Evolutionary conservation across 2,888 invertebrate genomes (phyloP).

Genomic region (Agrotis puta): DNA sequence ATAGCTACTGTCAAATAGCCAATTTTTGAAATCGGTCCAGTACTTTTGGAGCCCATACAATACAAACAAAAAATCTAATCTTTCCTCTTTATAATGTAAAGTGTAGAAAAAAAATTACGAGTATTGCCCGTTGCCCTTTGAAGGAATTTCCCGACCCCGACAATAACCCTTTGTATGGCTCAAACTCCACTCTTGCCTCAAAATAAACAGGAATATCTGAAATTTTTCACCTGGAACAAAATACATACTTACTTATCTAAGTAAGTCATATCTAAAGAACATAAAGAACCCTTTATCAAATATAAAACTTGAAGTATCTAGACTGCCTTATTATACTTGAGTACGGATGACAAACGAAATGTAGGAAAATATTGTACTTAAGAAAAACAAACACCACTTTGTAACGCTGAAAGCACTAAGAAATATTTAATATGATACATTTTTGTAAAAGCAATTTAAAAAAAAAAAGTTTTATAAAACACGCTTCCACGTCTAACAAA

Average conservation of each 20-base stretch:
- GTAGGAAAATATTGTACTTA: conserved; percentile 5
- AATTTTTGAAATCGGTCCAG: no score
- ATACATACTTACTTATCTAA: not conserved
- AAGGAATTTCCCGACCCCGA: no score
- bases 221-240: conserved; percentile 1
- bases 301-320: conserved; percentile 15
- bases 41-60: no score
- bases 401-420: not conserved
- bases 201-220: conserved; percentile 10
- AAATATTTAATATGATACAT: no score
- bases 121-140: no score
- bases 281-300: conserved; percentile 5
- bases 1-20: no score
- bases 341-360: not conserved
- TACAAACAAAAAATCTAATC: no score
- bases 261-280: not conserved
- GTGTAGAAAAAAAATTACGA: no score
- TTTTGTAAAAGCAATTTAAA: not conserved
- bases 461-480: no score
- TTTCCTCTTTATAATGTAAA: no score
- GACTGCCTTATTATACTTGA: not conserved
- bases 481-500: no score
- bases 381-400: not conserved
- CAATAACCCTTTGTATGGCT: no score
- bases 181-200: conserved; percentile 1